Base-by-base conservation (phyloP, 2,113 vertebrate genomes). In the Cyanoliseus patagonus region DNA sequence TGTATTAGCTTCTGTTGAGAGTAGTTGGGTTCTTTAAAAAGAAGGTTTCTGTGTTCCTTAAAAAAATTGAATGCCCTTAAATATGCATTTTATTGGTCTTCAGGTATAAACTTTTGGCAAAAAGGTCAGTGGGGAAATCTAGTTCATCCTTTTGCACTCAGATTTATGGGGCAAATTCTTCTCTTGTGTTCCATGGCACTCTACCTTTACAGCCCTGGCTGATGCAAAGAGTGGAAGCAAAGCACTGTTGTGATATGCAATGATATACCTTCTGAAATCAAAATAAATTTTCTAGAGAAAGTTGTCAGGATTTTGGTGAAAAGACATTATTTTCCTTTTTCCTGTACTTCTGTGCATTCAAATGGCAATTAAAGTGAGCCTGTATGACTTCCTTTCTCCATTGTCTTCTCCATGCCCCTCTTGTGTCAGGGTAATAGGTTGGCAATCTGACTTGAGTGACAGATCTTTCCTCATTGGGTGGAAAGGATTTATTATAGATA, bases 351-450 rank as follows among this genome's bases (percentile, higher is more conserved):
- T 70, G 44, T 62, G 23, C 9, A 15, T 35, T 81, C 27, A 9
- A 0, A 0, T 47, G 28, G 10, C 31, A 52, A 2, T 23, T 41
- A 75, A 42, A 35, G 78, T 11, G 31, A 59, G 47, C 6, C 17
- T 66, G 13, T 8, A 1, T 23, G 23, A 12, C 3, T 77, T 33
- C 7, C 4, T 67, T 64, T 67, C 19, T 39, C 39, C 2, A 1
- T 14, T 11, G 13, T 61, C 31, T 11, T 76, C 9, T 49, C 25
- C 4, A 0, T 25, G 13, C 15, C 7, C 23, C 5, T 51, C 27
- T 55, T 0, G 0, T 81, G 28, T 22, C 31, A 9, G 3, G 12
- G 81, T 20, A 41, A 4, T 3, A 24, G 16, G 17, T 30, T 44
- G 62, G 15, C 61, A 44, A 2, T 27, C 6, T 46, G 44, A 7